A percentile compares a stretch with the other conserved stretches of the same genome.
Conservation (phyloP, 2,797 vertebrate genomes). For the Lycodopsis pacificus region DNA sequence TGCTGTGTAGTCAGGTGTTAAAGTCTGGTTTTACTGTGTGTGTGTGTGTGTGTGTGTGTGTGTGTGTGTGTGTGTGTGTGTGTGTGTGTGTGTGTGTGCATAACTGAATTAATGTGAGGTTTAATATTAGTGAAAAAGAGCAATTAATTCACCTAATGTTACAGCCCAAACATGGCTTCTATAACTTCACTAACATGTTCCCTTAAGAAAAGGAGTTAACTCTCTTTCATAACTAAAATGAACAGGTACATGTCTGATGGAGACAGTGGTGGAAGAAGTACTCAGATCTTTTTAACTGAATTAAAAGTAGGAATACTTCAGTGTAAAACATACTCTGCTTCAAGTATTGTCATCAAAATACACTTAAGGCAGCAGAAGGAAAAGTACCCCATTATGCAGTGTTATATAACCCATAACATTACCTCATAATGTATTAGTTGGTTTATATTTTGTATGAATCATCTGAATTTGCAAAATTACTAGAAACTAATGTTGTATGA, state of each 20-base stretch:
- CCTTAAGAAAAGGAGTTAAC: neutral
- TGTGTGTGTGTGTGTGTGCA: no score
- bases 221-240: neutral
- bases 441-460: neutral
- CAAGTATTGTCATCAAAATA: no score
- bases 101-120: neutral
- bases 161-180: neutral
- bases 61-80: neutral
- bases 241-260: neutral
- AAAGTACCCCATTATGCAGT: neutral
- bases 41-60: neutral
- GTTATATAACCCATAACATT: neutral
- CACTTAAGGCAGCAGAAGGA: neutral
- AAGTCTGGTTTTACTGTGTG: slow-evolving; percentile 2
- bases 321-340: no score
- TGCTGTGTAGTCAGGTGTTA: neutral
- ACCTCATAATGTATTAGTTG: neutral
- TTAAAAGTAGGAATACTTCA: no score
- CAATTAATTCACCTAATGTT: neutral
- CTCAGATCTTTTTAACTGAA: no score
- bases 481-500: neutral
- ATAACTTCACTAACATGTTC: neutral
- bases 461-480: neutral
- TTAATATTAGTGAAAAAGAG: neutral
- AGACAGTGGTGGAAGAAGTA: no score